phyloP scores from a whole-genome alignment of 2,797 vertebrate genomes.

The Pagetopsis macropterus region DNA sequence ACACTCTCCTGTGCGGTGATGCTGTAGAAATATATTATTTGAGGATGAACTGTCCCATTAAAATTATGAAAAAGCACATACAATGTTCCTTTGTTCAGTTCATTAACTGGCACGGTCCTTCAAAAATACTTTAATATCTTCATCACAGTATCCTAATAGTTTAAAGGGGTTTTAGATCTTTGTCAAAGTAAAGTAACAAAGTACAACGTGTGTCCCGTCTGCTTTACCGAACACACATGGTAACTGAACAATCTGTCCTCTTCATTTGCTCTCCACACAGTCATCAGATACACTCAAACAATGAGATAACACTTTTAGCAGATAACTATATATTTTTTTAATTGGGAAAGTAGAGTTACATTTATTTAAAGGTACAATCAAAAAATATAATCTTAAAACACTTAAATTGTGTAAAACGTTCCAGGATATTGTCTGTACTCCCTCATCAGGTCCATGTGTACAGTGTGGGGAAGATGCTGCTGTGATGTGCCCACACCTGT shows the following conservation, averaged over 20 bases:
- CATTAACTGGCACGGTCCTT: neutral
- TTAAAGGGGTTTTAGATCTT: constrained; percentile 39
- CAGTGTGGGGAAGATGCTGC: constrained; percentile 29
- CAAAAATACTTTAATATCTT: neutral
- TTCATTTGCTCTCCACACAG: constrained; percentile 1
- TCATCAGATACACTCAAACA: neutral
- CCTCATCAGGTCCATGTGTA: constrained; percentile 27
- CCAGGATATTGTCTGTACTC: neutral
- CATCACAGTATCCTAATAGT: constrained; percentile 10
- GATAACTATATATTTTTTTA: neutral
- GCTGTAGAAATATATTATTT: no score
- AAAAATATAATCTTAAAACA: neutral
- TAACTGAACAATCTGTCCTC: neutral
- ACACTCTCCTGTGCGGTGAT: no score
- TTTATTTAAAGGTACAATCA: neutral
- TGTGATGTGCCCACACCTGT: constrained; percentile 57
- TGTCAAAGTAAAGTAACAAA: neutral
- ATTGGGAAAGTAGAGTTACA: neutral
- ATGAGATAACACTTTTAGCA: neutral
- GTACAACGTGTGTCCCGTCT: constrained; percentile 43
- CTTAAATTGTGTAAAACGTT: constrained; percentile 1
- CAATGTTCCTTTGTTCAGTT: neutral
- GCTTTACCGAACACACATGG: constrained; percentile 17
- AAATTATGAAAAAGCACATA: neutral
- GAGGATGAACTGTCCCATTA: no score